Conservation (phyloP, 2,113 vertebrate species). For the Cyprinodon variegatus region DNA sequence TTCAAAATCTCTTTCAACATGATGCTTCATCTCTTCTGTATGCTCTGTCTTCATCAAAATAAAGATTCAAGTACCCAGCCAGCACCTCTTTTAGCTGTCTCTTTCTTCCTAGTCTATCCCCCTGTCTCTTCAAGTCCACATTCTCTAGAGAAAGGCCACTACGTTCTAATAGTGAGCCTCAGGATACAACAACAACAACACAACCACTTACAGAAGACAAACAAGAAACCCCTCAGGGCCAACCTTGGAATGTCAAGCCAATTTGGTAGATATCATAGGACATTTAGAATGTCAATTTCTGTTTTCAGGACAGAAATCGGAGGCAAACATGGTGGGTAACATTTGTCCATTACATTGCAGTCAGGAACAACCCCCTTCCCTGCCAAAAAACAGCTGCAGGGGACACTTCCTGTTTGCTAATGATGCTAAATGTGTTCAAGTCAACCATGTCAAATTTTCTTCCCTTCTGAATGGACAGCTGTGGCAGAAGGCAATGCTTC, state of each 20-base stretch:
- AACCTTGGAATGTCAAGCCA: conserved; percentile 75
- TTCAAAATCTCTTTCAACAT: conserved; percentile 63
- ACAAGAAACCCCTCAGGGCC: conserved; percentile 71
- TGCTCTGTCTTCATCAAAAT: conserved; percentile 74
- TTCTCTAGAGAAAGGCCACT: conserved; percentile 63
- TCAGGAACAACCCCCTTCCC: conserved; percentile 50
- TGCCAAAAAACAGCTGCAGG: conserved; percentile 81
- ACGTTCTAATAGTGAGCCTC: conserved; percentile 63
- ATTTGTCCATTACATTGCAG: conserved; percentile 78
- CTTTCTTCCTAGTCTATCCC: conserved; percentile 20
- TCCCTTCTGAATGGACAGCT: conserved; percentile 74
- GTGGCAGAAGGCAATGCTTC: conserved; percentile 59
- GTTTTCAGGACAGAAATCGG: conserved; percentile 80
- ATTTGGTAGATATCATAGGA: conserved; percentile 74
- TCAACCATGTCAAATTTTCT: conserved; percentile 81
- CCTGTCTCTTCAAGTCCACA: conserved; percentile 61
- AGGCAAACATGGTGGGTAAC: conserved; percentile 70
- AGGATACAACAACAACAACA: conserved; percentile 67
- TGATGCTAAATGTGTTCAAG: conserved; percentile 84
- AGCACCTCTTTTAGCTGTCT: conserved; percentile 46
- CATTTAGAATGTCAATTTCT: conserved; percentile 78
- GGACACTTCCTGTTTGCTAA: conserved; percentile 85
- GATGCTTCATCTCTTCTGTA: conserved; percentile 64
- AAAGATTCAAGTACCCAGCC: conserved; percentile 72
- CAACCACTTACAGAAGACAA: conserved; percentile 75